Evolutionary conservation across 1,140 invertebrate species (phyloP).

Genomic region (Subanguina moxae): DNA sequence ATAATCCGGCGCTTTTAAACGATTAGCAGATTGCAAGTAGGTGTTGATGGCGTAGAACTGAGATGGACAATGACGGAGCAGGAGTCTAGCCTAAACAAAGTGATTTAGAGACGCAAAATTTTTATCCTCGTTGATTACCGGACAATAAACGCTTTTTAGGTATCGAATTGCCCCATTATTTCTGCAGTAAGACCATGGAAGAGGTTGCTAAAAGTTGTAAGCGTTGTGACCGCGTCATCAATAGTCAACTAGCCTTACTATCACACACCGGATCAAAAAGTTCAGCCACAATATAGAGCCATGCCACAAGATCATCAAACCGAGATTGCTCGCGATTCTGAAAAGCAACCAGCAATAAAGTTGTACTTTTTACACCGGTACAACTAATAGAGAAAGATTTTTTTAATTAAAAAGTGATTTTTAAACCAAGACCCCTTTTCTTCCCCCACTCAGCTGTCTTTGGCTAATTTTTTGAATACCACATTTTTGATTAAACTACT

Average conservation of each 20-base stretch:
- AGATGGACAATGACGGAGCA: slow-evolving; percentile 10
- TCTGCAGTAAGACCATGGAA: background rate
- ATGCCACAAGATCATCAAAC: slow-evolving; percentile 42
- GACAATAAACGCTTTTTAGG: slow-evolving; percentile 22
- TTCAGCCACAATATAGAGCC: slow-evolving; percentile 37
- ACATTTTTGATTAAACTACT: too few relatives aligned
- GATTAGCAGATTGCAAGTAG: slow-evolving; percentile 28
- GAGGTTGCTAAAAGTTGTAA: slow-evolving; percentile 25
- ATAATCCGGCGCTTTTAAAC: slow-evolving; percentile 20
- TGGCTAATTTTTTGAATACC: too few relatives aligned
- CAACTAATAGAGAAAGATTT: too few relatives aligned
- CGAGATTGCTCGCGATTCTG: slow-evolving; percentile 22
- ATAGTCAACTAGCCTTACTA: too few relatives aligned
- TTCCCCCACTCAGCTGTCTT: too few relatives aligned
- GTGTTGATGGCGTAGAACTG: slow-evolving; percentile 35
- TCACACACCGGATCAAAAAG: slow-evolving; percentile 22
- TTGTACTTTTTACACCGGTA: too few relatives aligned
- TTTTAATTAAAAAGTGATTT: too few relatives aligned
- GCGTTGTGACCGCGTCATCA: slow-evolving; percentile 33
- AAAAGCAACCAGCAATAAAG: too few relatives aligned
- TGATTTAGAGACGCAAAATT: background rate
- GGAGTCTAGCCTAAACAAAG: slow-evolving; percentile 11
- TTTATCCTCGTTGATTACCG: slow-evolving; percentile 3
- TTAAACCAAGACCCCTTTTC: too few relatives aligned
- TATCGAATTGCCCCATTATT: slow-evolving; percentile 28